Conservation (phyloP, 2,113 vertebrate genomes). For the Triplophysa rosa region DNA sequence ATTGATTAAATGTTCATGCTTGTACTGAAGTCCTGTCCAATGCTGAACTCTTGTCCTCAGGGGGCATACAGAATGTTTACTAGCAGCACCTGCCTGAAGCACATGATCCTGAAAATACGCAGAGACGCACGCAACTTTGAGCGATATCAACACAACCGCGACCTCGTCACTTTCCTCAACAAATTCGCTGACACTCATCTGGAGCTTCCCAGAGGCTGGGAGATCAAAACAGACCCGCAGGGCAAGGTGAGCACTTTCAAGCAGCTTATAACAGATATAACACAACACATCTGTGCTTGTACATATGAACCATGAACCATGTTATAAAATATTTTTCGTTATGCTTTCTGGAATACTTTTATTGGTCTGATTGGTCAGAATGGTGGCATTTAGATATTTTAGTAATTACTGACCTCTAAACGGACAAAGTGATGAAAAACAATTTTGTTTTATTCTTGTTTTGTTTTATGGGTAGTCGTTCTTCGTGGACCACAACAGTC, state of each 20-base stretch:
- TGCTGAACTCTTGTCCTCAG: conserved; percentile 62
- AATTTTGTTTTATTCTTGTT: background rate
- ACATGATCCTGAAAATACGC: conserved; percentile 97
- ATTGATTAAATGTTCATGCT: background rate
- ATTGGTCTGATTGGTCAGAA: too few species aligned
- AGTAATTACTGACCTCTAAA: too few species aligned
- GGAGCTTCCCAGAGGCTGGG: conserved; percentile 95
- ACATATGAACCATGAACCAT: too few species aligned
- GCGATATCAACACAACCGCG: conserved; percentile 96
- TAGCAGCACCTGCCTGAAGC: conserved; percentile 96
- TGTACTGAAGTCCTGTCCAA: background rate
- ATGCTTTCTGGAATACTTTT: background rate
- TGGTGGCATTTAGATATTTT: too few species aligned
- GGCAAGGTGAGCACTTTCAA: conserved; percentile 82
- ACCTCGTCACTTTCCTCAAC: conserved; percentile 97
- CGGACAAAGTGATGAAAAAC: background rate
- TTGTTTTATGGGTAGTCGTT: conserved; percentile 80
- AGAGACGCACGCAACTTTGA: conserved; percentile 95
- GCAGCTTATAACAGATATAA: background rate
- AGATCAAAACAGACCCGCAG: conserved; percentile 95
- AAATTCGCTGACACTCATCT: conserved; percentile 91
- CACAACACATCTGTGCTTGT: too few species aligned
- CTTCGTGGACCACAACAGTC: conserved; percentile 98
- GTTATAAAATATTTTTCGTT: background rate
- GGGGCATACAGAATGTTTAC: conserved; percentile 96